Percentiles rank a stretch among this genome's conserved stretches.
phyloP scores from a whole-genome alignment of 2,888 invertebrate genomes.

The Disparrhopalites patrizii region DNA sequence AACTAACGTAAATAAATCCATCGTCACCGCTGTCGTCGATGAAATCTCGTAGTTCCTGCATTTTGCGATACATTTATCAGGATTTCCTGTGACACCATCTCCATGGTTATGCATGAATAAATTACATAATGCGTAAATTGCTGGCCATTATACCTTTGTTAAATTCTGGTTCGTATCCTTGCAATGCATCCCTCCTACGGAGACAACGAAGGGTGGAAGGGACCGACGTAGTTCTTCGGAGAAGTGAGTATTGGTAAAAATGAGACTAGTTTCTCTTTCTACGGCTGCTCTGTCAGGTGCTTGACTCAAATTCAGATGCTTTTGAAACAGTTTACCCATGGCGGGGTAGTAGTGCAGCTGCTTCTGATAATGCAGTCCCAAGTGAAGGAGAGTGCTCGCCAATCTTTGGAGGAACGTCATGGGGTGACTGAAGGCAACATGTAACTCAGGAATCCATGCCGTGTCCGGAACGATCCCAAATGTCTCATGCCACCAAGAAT shows the following conservation, averaged over 20 bases:
- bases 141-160: conserved; percentile 2
- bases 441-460: conserved; percentile 26
- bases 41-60: conserved; percentile 40
- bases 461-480: conserved; percentile 29
- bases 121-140: too few relatives aligned
- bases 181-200: conserved; percentile 23
- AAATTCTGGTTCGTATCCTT: conserved; percentile 18
- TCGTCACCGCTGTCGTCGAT: conserved; percentile 35
- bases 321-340: conserved; percentile 27
- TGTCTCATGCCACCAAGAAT: conserved; percentile 30
- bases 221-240: conserved; percentile 34
- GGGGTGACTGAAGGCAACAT: conserved; percentile 25
- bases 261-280: conserved; percentile 35
- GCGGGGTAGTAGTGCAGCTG: conserved; percentile 25
- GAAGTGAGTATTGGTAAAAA: conserved; percentile 39
- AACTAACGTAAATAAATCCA: conserved; percentile 44
- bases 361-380: conserved; percentile 18
- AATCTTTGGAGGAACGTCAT: conserved; percentile 34
- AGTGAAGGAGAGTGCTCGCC: conserved; percentile 18
- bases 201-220: conserved; percentile 18
- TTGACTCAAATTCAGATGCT: conserved; percentile 25
- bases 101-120: too few relatives aligned
- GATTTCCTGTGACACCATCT: too few relatives aligned
- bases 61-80: too few relatives aligned
- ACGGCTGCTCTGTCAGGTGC: conserved; percentile 31